Conservation (phyloP, 2,797 vertebrate species). For the Catamblyrhynchus diadema region DNA sequence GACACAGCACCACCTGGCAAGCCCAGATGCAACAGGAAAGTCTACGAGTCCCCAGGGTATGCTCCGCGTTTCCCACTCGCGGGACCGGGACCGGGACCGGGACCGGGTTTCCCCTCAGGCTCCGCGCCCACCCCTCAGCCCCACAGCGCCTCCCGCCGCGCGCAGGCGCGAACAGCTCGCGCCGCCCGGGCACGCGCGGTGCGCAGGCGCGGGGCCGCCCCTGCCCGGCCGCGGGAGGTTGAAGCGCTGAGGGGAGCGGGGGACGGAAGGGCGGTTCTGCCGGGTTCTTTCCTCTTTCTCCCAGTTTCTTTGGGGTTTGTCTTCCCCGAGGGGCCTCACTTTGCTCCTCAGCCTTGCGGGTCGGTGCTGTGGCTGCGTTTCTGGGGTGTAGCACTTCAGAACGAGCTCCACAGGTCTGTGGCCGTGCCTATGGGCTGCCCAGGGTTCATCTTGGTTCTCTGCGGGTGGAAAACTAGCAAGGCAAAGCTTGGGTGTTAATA, state of each 20-base stretch:
- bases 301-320: accelerated
- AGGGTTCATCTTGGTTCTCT: background rate
- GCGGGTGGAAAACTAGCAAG: background rate
- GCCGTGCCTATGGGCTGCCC: background rate
- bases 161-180: background rate
- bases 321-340: background rate
- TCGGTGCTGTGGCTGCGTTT: accelerated
- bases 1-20: accelerated
- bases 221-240: background rate
- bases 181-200: accelerated
- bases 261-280: accelerated
- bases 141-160: accelerated
- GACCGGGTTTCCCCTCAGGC: accelerated
- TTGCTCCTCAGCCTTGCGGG: accelerated
- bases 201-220: background rate
- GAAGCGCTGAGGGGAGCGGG: background rate
- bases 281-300: accelerated
- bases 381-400: accelerated
- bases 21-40: accelerated
- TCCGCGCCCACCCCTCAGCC: background rate
- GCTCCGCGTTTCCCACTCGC: accelerated
- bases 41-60: accelerated
- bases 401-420: accelerated
- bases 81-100: accelerated
- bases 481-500: background rate